Conservation (phyloP, 2,113 vertebrate species). For the Macrotus californicus region DNA sequence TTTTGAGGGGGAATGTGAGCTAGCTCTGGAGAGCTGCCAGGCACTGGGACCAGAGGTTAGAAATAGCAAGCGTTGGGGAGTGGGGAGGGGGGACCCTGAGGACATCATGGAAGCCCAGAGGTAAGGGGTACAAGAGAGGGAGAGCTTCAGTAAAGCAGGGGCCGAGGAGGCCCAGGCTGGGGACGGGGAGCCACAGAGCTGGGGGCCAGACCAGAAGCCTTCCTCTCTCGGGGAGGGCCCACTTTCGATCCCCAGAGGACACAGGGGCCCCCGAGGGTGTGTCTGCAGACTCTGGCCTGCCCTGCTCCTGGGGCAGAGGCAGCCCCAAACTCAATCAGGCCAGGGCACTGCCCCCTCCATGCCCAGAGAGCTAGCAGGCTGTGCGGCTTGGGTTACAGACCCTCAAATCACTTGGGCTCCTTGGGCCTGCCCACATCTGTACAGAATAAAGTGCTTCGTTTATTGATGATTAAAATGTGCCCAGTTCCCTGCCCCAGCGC, state of each 20-base stretch:
- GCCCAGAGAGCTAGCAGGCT: conserved; percentile 63
- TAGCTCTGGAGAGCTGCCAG: conserved; percentile 47
- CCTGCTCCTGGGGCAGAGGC: neutral
- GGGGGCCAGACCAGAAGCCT: neutral
- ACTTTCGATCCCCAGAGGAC: neutral
- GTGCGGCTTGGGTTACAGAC: conserved; percentile 16
- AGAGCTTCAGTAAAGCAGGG: neutral
- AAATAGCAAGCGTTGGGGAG: neutral
- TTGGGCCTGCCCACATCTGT: conserved; percentile 70
- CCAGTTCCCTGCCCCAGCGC: conserved; percentile 53
- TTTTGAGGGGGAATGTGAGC: neutral
- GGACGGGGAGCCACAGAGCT: neutral
- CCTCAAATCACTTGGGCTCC: conserved; percentile 67
- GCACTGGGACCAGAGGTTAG: conserved; percentile 56
- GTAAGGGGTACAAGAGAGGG: neutral
- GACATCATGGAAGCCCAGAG: conserved; percentile 52
- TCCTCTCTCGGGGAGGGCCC: neutral
- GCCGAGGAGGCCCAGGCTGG: neutral
- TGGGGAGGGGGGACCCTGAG: conserved; percentile 30
- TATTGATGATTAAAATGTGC: conserved; percentile 79
- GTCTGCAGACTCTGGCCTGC: neutral
- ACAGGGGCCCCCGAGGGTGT: neutral
- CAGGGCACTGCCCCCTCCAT: conserved; percentile 54
- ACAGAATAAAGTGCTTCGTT: conserved; percentile 87
- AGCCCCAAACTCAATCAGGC: neutral